Evolutionary conservation across 2,888 invertebrate genomes (phyloP).

Genomic region (Acronicta leporina): DNA sequence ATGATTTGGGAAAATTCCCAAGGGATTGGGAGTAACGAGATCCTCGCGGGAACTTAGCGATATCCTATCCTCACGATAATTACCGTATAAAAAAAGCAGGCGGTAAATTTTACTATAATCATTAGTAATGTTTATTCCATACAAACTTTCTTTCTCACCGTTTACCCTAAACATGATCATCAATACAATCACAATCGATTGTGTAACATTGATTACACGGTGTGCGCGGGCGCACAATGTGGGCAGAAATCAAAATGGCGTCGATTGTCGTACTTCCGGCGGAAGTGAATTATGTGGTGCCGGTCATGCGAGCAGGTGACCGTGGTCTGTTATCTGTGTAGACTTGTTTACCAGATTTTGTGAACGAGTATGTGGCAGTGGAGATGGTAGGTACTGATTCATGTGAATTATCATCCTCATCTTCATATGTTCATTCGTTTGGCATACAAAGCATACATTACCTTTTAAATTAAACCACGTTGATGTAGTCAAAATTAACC

Average conservation of each 20-base stretch:
- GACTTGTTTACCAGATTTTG: conserved; percentile 40
- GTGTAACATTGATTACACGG: conserved; percentile 62
- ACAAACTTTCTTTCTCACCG: conserved; percentile 34
- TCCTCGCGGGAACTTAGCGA: too few species aligned
- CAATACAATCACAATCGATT: conserved; percentile 58
- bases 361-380: conserved; percentile 13
- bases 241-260: conserved; percentile 67
- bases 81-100: too few species aligned
- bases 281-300: conserved; percentile 81
- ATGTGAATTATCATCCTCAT: background rate
- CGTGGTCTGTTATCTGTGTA: conserved; percentile 60
- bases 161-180: conserved; percentile 39
- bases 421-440: too few species aligned
- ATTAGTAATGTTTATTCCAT: conserved; percentile 8
- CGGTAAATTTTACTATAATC: background rate
- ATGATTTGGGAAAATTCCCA: too few species aligned
- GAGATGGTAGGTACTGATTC: conserved; percentile 13
- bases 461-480: too few species aligned
- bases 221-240: conserved; percentile 70
- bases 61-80: too few species aligned
- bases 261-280: conserved; percentile 73
- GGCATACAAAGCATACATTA: too few species aligned
- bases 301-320: conserved; percentile 81
- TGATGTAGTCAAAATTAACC: too few species aligned
- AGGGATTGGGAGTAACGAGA: too few species aligned